Evolutionary conservation across 1,140 invertebrate genomes (phyloP).

Genomic region (Chironomus striatipennis): DNA sequence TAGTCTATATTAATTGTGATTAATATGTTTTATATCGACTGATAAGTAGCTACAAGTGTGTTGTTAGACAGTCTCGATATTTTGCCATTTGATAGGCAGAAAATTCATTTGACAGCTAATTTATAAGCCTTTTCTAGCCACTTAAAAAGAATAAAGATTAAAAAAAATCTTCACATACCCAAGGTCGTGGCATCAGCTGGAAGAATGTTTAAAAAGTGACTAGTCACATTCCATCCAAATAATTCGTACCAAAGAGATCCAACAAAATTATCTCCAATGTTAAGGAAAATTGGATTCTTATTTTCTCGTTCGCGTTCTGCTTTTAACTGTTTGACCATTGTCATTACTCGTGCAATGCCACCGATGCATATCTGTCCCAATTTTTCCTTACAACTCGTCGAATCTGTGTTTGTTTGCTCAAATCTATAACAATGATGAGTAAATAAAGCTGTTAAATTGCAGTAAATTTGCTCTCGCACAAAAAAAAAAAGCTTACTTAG

Average conservation of each 20-base stretch:
- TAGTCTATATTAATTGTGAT: too few relatives aligned
- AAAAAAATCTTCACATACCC: background rate
- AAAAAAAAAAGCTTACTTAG: conserved; percentile 47
- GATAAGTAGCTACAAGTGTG: too few relatives aligned
- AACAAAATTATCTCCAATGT: conserved; percentile 79
- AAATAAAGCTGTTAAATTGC: conserved; percentile 5
- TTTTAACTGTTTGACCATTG: conserved; percentile 46
- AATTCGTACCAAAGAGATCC: conserved; percentile 79
- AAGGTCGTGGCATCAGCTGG: conserved; percentile 59
- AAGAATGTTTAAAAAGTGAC: conserved; percentile 65
- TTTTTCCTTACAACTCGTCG: conserved; percentile 37
- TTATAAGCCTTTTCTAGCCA: too few relatives aligned
- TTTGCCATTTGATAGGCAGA: too few relatives aligned
- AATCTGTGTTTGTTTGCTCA: conserved; percentile 53
- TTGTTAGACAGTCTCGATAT: too few relatives aligned
- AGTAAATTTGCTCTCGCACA: conserved; percentile 5
- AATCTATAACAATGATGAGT: conserved; percentile 44
- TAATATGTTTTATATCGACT: too few relatives aligned
- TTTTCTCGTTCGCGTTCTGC: conserved; percentile 42
- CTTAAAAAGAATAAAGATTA: too few relatives aligned
- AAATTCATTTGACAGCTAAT: too few relatives aligned
- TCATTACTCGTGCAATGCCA: conserved; percentile 60
- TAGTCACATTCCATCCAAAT: conserved; percentile 62
- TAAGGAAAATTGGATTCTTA: conserved; percentile 59
- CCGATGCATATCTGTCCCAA: conserved; percentile 49